Evolutionary conservation across 1,140 invertebrate species (phyloP), one percentile per base, ranked within the genome.

Genomic region (Bombus superbus): DNA sequence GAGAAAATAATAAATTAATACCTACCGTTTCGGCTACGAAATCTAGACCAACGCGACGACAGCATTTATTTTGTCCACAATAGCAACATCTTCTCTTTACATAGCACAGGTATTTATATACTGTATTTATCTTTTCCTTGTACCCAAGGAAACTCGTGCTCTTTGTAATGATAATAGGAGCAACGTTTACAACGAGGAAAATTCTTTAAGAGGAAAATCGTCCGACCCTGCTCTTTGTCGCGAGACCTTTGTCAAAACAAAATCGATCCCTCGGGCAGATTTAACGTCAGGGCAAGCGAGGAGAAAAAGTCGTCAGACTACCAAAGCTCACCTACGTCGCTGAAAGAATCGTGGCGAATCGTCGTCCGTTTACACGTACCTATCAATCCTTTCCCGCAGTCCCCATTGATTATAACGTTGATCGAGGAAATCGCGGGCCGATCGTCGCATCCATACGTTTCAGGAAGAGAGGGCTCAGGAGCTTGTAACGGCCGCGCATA

Each of bases 401-500:
- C 71, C 57, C n/a, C 68, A 44, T 75, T 88, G 78, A 88, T 89
- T 89, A 77, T 59, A 81, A 81, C 59, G 66, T 75, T 72, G 59
- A 75, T 64, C 64, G 79, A 28, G 71, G 68, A 76, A 89, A 89
- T 89, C 79, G 81, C 69, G 83, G 40, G 73, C 25, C 40, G 87
- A 86, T 71, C 79, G 83, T 53, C 47, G 47, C 47, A 18, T 79
- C 28, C 42, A 64, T 64, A 71, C 68, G 18, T 38, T 42, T 35
- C 40, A 78, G 47, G 42, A 79, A 68, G n/a, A 53, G 15, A 38
- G 25, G 35, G 22, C 8, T n/a, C 66, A n/a, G 32, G 15, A 11
- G 53, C 47, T 62, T 69, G 53, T 62, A 69, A 57, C 18, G 66
- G n/a, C 32, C n/a, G 38, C 11, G 44, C 57, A 40, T 81, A 81